Evolutionary conservation across 2,888 invertebrate genomes (phyloP), one percentile per base, ranked within the genome.

Genomic region (Sarcophaga variegata): DNA sequence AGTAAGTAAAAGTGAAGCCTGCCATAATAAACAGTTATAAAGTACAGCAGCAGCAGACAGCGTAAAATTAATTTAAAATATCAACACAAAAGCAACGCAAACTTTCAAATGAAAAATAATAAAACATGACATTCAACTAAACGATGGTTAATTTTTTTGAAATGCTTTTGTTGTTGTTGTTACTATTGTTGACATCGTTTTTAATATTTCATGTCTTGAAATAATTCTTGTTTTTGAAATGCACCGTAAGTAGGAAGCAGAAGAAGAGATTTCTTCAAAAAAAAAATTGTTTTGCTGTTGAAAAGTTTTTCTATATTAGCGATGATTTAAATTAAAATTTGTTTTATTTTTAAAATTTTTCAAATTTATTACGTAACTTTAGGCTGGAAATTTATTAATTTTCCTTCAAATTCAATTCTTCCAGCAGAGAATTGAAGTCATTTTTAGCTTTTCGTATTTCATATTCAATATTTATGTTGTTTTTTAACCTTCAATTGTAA

Each of bases 31-130:
- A 37, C 8, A 8, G 8, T 37, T 37, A 2, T 8, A 37, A 8
- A 37, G 37, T 37, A 27, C 4, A 37, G 37, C 37, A 37, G 37
- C 37, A 63, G 37, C 47, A 76, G 70, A 64, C 54, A 64, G 76
- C 4, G 76, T 25, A 77, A 66, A 82, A 71, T 82, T 82, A 70
- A 82, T 82, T 82, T 71, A 81, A 81, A 81, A 37, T 63, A 59
- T 45, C 17, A 77, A 10, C 27, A 59, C 22, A 47, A 3, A 71
- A 37, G 47, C 22, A 54, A 75, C 49, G 76, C 1, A 82, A 82
- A 77, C 37, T 82, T 77, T 71, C 37, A 77, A 82, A 77, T 82
- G 77, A 71, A 82, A 37, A 37, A 63, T 59, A 70, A 82, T 82
- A 82, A 82, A 64, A 64, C 70, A 71, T 60, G 71, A 77, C 64